Evolutionary conservation across 1,140 invertebrate genomes (phyloP).

Genomic region (Ips typographus): DNA sequence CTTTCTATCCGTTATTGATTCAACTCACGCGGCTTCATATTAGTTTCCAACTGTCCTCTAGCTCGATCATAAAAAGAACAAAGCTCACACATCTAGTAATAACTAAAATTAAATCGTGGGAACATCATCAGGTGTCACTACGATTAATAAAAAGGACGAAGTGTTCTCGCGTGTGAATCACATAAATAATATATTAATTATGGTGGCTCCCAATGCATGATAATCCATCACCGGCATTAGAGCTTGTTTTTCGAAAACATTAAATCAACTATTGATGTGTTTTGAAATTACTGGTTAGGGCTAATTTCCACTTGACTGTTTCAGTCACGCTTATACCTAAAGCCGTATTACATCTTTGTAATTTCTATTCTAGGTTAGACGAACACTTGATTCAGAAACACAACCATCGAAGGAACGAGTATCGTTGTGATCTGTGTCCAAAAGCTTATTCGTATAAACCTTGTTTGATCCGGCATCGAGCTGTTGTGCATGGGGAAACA

Average conservation of each 20-base stretch:
- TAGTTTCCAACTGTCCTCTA: too few relatives aligned
- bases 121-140: constrained; percentile 24
- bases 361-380: constrained; percentile 70
- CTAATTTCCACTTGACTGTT: too few relatives aligned
- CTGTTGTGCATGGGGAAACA: constrained; percentile 74
- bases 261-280: constrained; percentile 11
- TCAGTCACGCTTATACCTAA: background rate
- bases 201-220: constrained; percentile 21
- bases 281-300: background rate
- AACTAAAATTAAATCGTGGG: constrained; percentile 27
- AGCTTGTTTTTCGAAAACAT: constrained; percentile 23
- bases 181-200: constrained; percentile 36
- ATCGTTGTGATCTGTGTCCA: constrained; percentile 81
- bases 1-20: too few relatives aligned
- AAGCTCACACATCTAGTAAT: background rate
- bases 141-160: constrained; percentile 26
- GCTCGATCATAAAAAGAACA: too few relatives aligned
- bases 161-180: constrained; percentile 34
- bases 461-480: constrained; percentile 79
- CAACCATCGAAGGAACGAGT: constrained; percentile 73
- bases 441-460: constrained; percentile 80
- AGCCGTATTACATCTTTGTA: background rate
- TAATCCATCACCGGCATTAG: constrained; percentile 29
- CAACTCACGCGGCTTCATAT: too few relatives aligned
- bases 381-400: constrained; percentile 76